A percentile compares a stretch with the other conserved stretches of the same genome.
Evolutionary conservation across 2,113 vertebrate genomes (phyloP).

Genomic region (Sander lucioperca): DNA sequence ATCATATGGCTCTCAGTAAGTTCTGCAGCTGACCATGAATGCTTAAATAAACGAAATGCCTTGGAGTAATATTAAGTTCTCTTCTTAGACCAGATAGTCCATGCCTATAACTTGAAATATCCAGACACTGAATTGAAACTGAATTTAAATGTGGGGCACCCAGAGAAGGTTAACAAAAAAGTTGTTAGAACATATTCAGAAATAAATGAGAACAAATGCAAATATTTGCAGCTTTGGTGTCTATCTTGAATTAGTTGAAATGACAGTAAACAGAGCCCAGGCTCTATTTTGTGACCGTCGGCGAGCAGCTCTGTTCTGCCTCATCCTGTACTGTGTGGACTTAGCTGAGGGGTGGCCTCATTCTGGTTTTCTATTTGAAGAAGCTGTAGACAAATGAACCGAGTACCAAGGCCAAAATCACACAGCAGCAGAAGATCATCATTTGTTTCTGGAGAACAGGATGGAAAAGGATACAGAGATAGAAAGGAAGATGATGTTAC

Average conservation of each 20-base stretch:
- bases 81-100: background rate
- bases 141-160: background rate
- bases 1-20: background rate
- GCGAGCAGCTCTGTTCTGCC: background rate
- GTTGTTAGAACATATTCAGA: background rate
- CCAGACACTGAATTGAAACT: background rate
- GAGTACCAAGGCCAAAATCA: conserved; percentile 88
- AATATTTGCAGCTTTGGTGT: background rate
- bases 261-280: conserved; percentile 10
- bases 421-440: conserved; percentile 94
- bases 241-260: background rate
- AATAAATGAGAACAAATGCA: background rate
- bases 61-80: background rate
- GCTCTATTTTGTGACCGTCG: background rate
- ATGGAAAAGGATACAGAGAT: background rate
- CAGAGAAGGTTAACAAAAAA: background rate
- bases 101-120: background rate
- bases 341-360: background rate
- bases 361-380: conserved; percentile 84
- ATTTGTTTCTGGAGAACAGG: conserved; percentile 92
- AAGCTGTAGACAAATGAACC: conserved; percentile 92
- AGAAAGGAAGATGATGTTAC: conserved; percentile 14
- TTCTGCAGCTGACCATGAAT: background rate
- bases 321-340: conserved; percentile 3
- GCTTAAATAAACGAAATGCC: background rate